Evolutionary conservation across 2,113 vertebrate species (phyloP).

Genomic region (Peromyscus maniculatus): DNA sequence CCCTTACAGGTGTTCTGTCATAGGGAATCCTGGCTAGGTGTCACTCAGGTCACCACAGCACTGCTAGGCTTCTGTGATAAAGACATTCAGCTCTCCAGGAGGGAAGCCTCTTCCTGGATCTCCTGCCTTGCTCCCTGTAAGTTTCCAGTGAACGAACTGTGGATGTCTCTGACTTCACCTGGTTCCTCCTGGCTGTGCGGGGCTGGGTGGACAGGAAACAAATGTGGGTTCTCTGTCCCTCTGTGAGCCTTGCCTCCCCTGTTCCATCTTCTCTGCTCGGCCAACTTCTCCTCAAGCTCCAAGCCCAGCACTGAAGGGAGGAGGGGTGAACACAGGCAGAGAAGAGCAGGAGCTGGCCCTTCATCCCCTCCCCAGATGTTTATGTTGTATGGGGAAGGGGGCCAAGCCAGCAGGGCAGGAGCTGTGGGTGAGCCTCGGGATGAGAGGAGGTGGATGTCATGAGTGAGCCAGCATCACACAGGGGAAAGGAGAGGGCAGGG

Average conservation of each 20-base stretch:
- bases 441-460: rapidly evolving
- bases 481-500: no score
- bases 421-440: neutral
- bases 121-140: no score
- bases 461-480: no score
- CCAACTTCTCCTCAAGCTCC: no score
- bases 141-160: neutral
- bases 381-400: neutral
- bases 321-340: rapidly evolving
- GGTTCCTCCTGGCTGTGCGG: neutral
- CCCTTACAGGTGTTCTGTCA: neutral
- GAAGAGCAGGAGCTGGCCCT: neutral
- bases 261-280: neutral
- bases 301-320: neutral
- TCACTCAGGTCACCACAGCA: rapidly evolving
- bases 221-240: rapidly evolving
- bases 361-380: neutral
- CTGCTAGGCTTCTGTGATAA: neutral
- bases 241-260: neutral
- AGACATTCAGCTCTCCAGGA: neutral
- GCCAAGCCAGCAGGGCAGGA: neutral
- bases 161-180: no score
- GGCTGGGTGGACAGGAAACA: rapidly evolving
- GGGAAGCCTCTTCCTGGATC: rapidly evolving
- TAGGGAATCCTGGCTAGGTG: rapidly evolving